Percentiles rank a stretch among this genome's conserved stretches.
Evolutionary conservation across 2,113 vertebrate species (phyloP).

Genomic region (Anarrhichthys ocellatus): DNA sequence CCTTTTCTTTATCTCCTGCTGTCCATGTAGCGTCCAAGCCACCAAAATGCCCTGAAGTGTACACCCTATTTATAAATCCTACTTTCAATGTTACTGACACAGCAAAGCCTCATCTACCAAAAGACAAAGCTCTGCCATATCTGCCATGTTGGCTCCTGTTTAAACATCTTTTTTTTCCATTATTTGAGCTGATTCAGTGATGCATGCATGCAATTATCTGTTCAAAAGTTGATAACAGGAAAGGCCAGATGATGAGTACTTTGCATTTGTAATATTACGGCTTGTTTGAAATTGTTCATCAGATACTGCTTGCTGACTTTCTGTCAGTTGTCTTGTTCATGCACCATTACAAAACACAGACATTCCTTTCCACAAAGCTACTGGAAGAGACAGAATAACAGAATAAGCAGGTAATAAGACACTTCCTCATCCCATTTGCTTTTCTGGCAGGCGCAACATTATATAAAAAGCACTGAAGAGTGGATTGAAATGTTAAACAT

Average conservation of each 20-base stretch:
- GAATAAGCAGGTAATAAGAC: conserved; percentile 52
- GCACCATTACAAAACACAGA: conserved; percentile 2
- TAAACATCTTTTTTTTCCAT: conserved; percentile 28
- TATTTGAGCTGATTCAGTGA: conserved; percentile 30
- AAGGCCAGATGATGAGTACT: conserved; percentile 20
- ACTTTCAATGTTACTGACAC: conserved; percentile 29
- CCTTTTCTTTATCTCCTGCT: conserved; percentile 46
- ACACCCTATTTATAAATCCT: neutral
- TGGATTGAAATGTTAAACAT: conserved; percentile 66
- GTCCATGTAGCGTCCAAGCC: conserved; percentile 11
- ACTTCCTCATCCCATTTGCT: conserved; percentile 46
- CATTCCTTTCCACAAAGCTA: conserved; percentile 1
- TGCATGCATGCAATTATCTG: neutral
- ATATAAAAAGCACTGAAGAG: conserved; percentile 37
- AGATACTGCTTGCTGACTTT: conserved; percentile 27
- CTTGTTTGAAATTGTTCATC: conserved; percentile 29
- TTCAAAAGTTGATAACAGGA: conserved; percentile 29
- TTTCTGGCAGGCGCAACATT: conserved; percentile 2
- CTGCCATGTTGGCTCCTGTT: conserved; percentile 12
- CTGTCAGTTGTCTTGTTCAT: conserved; percentile 12
- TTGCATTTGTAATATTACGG: conserved; percentile 27
- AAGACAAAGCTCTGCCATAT: conserved; percentile 9
- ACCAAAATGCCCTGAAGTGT: conserved; percentile 33
- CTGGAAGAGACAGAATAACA: conserved; percentile 11
- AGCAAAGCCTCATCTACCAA: conserved; percentile 28